Percentiles rank a stretch among this genome's conserved stretches.
These are phyloP conservation scores for Antennarius maculatus DNA, from an alignment of 2,797 vertebrate genomes.

Conservation along the genomic window DNA sequence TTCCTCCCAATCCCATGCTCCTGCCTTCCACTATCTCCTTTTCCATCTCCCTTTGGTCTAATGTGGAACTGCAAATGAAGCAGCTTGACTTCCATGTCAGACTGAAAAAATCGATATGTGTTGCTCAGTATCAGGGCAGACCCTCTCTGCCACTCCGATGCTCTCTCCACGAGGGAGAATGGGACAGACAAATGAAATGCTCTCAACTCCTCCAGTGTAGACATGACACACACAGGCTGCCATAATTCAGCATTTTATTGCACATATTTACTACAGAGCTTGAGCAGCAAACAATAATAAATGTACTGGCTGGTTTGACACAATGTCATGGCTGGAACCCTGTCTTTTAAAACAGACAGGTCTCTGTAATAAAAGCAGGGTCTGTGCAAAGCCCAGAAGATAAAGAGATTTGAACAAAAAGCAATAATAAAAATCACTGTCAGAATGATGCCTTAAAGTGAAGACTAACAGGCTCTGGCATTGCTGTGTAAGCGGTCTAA, in stretches of 20 bases:
- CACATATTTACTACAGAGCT: constrained; percentile 68
- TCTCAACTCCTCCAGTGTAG: constrained; percentile 59
- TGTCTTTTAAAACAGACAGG: constrained; percentile 61
- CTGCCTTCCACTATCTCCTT: constrained; percentile 22
- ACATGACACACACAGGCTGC: constrained; percentile 39
- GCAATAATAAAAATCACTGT: constrained; percentile 56
- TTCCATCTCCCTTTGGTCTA: constrained; percentile 56
- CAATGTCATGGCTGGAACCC: constrained; percentile 36
- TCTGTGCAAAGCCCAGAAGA: constrained; percentile 34
- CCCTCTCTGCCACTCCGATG: constrained; percentile 49
- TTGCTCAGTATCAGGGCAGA: constrained; percentile 76
- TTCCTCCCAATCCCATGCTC: constrained; percentile 32
- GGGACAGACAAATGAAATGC: constrained; percentile 61
- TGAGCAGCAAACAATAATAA: constrained; percentile 68
- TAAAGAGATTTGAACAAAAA: constrained; percentile 58
- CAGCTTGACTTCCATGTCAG: constrained; percentile 78
- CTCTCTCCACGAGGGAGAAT: constrained; percentile 51
- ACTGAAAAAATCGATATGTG: constrained; percentile 78
- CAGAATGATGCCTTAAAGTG: constrained; percentile 39
- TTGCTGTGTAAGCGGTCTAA: constrained; percentile 52
- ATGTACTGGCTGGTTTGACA: constrained; percentile 58
- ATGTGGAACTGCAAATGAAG: constrained; percentile 78
- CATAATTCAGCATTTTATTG: constrained; percentile 70
- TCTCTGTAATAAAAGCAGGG: constrained; percentile 54
- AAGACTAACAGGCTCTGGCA: constrained; percentile 54